These are phyloP conservation scores for Drosophila tristis DNA, from an alignment of 1,140 invertebrate species.

Conservation along the genomic window DNA sequence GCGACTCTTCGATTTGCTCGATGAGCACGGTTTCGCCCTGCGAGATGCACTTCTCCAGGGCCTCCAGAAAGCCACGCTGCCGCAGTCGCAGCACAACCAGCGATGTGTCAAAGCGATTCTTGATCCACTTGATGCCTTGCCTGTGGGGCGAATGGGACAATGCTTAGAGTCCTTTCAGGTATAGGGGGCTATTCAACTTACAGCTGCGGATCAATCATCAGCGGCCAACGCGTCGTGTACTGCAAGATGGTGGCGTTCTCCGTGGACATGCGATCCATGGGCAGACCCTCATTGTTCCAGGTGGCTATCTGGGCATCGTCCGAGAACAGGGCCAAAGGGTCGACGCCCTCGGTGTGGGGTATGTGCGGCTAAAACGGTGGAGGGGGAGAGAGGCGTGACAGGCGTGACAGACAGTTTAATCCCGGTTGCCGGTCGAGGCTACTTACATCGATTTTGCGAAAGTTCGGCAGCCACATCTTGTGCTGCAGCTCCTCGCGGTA, in stretches of 20 bases:
- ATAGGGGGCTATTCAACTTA: slow-evolving; percentile 42
- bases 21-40: slow-evolving; percentile 92
- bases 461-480: slow-evolving; percentile 88
- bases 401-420: not conserved
- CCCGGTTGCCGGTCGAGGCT: not conserved
- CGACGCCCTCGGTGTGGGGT: slow-evolving; percentile 91
- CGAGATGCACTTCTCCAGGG: slow-evolving; percentile 92
- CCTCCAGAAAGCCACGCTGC: slow-evolving; percentile 93
- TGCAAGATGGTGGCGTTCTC: slow-evolving; percentile 97
- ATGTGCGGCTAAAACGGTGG: slow-evolving; percentile 87
- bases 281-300: slow-evolving; percentile 98
- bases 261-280: slow-evolving; percentile 96
- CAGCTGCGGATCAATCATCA: slow-evolving; percentile 97
- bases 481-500: slow-evolving; percentile 94
- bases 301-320: slow-evolving; percentile 96
- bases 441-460: slow-evolving; percentile 85
- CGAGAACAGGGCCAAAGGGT: slow-evolving; percentile 92
- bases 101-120: slow-evolving; percentile 90
- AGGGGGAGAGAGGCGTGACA: too few species aligned
- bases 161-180: not conserved
- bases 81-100: slow-evolving; percentile 91
- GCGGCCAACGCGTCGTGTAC: slow-evolving; percentile 95
- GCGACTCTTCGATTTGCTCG: slow-evolving; percentile 95
- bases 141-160: slow-evolving; percentile 56
- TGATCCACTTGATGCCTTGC: slow-evolving; percentile 98